phyloP scores from a whole-genome alignment of 1,140 invertebrate genomes.

The Orchestia grillus region DNA sequence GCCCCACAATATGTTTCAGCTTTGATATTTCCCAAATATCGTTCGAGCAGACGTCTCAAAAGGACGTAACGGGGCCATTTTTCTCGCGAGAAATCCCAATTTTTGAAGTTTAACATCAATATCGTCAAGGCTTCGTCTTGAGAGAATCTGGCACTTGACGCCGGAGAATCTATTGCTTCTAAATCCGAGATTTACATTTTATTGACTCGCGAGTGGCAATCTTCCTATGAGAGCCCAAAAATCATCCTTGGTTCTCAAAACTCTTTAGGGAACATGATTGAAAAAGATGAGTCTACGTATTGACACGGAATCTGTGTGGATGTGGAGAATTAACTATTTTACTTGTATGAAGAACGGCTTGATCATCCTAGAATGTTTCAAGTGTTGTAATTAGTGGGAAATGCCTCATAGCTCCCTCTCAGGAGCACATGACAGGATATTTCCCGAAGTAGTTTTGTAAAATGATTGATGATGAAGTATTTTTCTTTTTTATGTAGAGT shows the following conservation, averaged over 20 bases:
- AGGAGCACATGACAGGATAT: not conserved
- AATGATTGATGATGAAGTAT: not conserved
- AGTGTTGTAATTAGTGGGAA: not conserved
- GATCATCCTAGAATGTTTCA: not conserved
- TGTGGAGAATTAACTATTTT: not conserved
- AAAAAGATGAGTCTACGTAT: not conserved
- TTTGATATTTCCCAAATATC: not conserved
- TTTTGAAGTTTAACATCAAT: slow-evolving; percentile 42
- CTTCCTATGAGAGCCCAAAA: slow-evolving; percentile 49
- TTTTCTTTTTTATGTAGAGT: too few species aligned
- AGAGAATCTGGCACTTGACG: slow-evolving; percentile 51
- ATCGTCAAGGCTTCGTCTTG: slow-evolving; percentile 24
- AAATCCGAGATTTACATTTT: slow-evolving; percentile 49
- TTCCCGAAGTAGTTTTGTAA: too few species aligned
- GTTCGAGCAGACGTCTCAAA: not conserved
- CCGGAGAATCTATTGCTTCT: slow-evolving; percentile 51
- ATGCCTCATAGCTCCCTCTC: not conserved
- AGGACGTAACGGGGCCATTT: not conserved
- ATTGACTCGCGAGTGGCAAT: slow-evolving; percentile 55
- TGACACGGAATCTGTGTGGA: not conserved
- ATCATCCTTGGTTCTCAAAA: slow-evolving; percentile 39
- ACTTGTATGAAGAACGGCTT: not conserved
- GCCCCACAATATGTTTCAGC: not conserved
- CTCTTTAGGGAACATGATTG: not conserved
- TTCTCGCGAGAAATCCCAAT: slow-evolving; percentile 6